phyloP scores from a whole-genome alignment of 2,797 vertebrate species.

The Parauchenoglanis ngamensis region DNA sequence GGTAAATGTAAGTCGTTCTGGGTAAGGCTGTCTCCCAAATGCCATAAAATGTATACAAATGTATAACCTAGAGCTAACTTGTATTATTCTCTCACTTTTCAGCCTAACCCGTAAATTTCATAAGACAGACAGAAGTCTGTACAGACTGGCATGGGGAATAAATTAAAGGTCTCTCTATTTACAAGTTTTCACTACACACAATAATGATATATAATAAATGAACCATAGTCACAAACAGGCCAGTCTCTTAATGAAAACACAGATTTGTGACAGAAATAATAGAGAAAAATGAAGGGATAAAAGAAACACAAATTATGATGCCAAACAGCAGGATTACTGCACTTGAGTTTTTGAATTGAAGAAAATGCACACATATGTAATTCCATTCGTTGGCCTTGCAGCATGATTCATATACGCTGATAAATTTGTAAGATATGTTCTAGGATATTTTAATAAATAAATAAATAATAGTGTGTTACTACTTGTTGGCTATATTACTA shows the following conservation, averaged over 20 bases:
- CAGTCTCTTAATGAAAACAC: neutral
- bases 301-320: neutral
- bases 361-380: conserved; percentile 3
- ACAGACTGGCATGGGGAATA: neutral
- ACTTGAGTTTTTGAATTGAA: neutral
- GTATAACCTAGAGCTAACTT: neutral
- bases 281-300: neutral
- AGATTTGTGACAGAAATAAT: neutral
- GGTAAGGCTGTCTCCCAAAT: neutral
- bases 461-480: neutral
- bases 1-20: neutral
- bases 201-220: too few species aligned
- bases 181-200: conserved; percentile 20
- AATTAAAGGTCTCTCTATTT: neutral
- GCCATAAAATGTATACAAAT: neutral
- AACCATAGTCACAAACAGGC: conserved; percentile 26
- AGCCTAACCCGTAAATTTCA: neutral
- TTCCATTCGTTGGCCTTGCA: neutral
- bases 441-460: neutral
- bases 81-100: neutral
- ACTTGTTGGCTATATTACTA: neutral
- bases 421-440: neutral
- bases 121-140: neutral
- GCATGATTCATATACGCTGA: neutral
- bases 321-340: neutral